phyloP scores from a whole-genome alignment of 2,888 invertebrate genomes.

The Nomada flava region DNA sequence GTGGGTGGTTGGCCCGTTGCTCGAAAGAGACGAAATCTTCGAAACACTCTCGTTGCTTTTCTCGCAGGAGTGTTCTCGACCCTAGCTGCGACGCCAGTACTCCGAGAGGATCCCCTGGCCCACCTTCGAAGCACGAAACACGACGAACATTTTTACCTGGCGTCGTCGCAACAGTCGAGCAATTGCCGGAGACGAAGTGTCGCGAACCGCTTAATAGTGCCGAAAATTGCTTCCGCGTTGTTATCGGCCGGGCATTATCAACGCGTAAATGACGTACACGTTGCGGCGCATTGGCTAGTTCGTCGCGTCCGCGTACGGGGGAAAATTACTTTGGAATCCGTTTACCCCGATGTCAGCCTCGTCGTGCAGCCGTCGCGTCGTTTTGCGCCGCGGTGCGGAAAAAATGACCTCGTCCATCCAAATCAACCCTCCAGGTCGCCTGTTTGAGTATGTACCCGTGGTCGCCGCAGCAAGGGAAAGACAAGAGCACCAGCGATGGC shows the following conservation, averaged over 20 bases:
- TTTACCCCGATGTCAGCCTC: no score
- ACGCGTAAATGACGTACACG: conserved; percentile 40
- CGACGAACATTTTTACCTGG: conserved; percentile 19
- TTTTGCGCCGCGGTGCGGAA: no score
- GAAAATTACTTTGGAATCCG: no score
- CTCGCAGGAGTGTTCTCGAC: no score
- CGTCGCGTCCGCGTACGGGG: neutral
- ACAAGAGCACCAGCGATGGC: no score
- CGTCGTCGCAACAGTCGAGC: conserved; percentile 1
- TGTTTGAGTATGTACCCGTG: no score
- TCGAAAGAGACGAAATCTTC: neutral
- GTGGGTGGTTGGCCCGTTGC: neutral
- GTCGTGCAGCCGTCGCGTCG: no score
- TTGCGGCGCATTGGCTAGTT: neutral
- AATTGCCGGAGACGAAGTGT: conserved; percentile 31
- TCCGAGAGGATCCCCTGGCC: neutral
- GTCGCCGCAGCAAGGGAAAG: no score
- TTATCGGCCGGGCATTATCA: conserved; percentile 50
- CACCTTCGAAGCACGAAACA: neutral
- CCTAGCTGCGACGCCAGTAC: no score
- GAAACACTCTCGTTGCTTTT: no score
- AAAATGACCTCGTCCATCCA: no score
- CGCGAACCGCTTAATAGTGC: conserved; percentile 42
- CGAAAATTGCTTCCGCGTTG: conserved; percentile 54
- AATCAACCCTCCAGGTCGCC: no score